Conservation (phyloP, 2,797 vertebrate genomes). For the Epinephelus coioides region DNA sequence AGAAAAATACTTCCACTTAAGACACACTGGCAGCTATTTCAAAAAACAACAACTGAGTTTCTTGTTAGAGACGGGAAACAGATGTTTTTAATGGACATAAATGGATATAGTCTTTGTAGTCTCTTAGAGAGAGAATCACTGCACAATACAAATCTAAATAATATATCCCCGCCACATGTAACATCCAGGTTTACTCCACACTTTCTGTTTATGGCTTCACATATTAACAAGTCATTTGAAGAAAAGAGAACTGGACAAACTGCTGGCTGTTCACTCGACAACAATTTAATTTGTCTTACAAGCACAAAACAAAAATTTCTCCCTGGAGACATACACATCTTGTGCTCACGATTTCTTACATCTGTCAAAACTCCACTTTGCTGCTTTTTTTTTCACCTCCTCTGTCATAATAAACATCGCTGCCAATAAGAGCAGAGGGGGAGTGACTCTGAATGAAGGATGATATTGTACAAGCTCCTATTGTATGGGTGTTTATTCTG, state of each 20-base stretch:
- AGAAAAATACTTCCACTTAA: constrained; percentile 54
- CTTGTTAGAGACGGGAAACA: constrained; percentile 24
- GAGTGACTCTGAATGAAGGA: constrained; percentile 39
- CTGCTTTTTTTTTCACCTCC: constrained; percentile 29
- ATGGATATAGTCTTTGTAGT: background rate
- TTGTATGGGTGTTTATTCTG: constrained; percentile 68
- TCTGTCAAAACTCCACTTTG: constrained; percentile 52
- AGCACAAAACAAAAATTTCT: constrained; percentile 3
- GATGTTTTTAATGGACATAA: constrained; percentile 16
- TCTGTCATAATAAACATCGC: constrained; percentile 38
- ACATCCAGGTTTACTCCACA: constrained; percentile 32
- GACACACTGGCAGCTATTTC: constrained; percentile 30
- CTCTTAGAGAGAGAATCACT: background rate
- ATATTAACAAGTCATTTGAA: constrained; percentile 54
- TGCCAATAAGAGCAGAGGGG: constrained; percentile 53
- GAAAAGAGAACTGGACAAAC: constrained; percentile 47
- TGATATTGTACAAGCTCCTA: constrained; percentile 31
- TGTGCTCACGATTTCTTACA: constrained; percentile 35
- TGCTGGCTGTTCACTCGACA: constrained; percentile 39
- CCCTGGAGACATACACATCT: constrained; percentile 42
- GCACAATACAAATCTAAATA: constrained; percentile 18
- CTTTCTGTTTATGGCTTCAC: constrained; percentile 28
- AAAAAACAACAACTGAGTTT: constrained; percentile 21
- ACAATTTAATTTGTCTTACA: constrained; percentile 49
- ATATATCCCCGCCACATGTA: constrained; percentile 11